These are phyloP conservation scores for Nycteola revayana DNA, from an alignment of 2,888 invertebrate genomes.

Conservation along the genomic window DNA sequence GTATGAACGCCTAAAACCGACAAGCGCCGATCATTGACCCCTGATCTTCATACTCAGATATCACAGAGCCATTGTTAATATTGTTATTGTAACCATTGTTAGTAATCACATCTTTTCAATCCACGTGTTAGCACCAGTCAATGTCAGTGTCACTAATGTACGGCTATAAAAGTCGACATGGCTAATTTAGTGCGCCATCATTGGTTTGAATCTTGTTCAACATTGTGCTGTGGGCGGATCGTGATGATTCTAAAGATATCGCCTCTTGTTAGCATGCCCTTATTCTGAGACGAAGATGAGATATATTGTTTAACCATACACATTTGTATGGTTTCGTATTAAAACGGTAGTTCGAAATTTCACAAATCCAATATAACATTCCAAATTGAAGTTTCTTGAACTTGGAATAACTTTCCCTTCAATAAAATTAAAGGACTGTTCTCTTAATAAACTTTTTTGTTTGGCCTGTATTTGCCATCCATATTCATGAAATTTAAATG, in stretches of 20 bases:
- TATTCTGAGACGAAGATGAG: constrained; percentile 38
- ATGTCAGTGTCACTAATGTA: constrained; percentile 63
- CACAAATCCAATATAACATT: constrained; percentile 34
- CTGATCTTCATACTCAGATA: constrained; percentile 7
- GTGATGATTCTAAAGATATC: constrained; percentile 66
- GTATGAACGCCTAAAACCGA: constrained; percentile 3
- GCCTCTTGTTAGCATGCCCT: constrained; percentile 28
- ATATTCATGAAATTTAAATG: too few species aligned
- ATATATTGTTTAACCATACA: too few species aligned
- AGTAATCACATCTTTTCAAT: constrained; percentile 49
- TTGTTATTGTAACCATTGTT: constrained; percentile 26
- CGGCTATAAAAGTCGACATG: constrained; percentile 59
- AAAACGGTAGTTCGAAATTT: too few species aligned
- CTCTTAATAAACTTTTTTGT: too few species aligned
- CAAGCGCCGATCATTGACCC: constrained; percentile 6
- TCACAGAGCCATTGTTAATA: constrained; percentile 14
- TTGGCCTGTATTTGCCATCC: too few species aligned
- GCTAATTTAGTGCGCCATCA: constrained; percentile 66
- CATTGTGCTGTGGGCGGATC: constrained; percentile 63
- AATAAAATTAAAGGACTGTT: too few species aligned
- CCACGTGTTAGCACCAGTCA: constrained; percentile 46
- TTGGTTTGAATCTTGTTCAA: constrained; percentile 52
- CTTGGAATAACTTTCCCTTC: too few species aligned
- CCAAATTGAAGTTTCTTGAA: too few species aligned
- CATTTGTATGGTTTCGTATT: too few species aligned